phyloP scores from a whole-genome alignment of 2,113 vertebrate genomes.

The Stercorarius parasiticus region DNA sequence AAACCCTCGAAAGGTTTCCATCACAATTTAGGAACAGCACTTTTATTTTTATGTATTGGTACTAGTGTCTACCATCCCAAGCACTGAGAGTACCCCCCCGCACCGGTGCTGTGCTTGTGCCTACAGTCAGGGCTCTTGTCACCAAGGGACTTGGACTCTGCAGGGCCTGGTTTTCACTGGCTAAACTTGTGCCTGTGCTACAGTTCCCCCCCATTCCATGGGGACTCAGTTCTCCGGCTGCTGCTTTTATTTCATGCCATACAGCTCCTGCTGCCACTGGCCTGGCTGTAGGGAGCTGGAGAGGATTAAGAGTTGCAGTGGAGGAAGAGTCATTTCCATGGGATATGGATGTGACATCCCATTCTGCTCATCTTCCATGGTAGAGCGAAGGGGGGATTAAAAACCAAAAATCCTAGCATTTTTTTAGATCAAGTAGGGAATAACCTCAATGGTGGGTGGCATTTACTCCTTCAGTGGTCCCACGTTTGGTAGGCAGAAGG shows the following conservation, averaged over 20 bases:
- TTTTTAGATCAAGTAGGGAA: background rate
- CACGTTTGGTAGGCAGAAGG: background rate
- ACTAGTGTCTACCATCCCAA: background rate
- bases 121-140: background rate
- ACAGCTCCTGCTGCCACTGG: background rate
- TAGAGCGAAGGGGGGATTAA: background rate
- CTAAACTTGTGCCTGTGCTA: background rate
- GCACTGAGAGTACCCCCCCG: background rate
- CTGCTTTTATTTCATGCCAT: background rate
- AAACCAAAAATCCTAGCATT: background rate
- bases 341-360: background rate
- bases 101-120: accelerated
- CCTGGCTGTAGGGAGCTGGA: background rate
- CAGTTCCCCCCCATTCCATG: background rate
- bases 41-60: background rate
- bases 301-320: background rate
- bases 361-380: background rate
- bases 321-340: background rate
- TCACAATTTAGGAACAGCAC: background rate
- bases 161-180: background rate
- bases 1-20: background rate
- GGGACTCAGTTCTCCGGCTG: background rate
- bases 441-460: background rate
- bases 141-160: background rate
- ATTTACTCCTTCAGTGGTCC: background rate